Base-by-base conservation (phyloP, 2,888 invertebrate species). In the Spodoptera littoralis region DNA sequence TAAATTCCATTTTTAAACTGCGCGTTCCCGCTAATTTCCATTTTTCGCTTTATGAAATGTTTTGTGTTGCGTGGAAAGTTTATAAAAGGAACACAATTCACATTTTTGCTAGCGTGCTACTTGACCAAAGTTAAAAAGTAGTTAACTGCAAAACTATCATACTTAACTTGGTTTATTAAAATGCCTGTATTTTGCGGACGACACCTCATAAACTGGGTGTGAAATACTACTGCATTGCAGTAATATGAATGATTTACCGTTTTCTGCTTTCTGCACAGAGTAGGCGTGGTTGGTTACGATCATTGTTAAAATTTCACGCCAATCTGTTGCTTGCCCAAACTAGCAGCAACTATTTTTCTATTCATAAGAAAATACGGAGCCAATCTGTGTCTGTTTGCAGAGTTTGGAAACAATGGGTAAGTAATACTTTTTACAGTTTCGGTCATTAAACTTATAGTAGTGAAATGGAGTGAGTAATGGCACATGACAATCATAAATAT, bases 151-250 rank as follows among this genome's bases (percentile, higher is more conserved):
- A 62, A 65, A 73, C 43, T 53, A 55, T 27, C 12, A 11, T 36
- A 27, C 55, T 49, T 42, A 58, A 59, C 18, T 62, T 66, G 24
- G n/a, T 45, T 36, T 56, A 49, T 18, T 54, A 50, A 57, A 57
- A 52, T 52, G 45, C 12, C 50, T 54, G 12, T 43, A 22, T 51
- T 53, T 51, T 27, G 45, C 24, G n/a, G 53, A 56, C 50, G 48
- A 62, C 53, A 63, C 56, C 42, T 70, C 48, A 73, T 66, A 73
- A 58, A 70, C 30, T 50, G 18, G 52, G 50, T 55, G 60, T 58
- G 55, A 77, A 66, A 67, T 77, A 60, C 65, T 65, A 77, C 77
- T 65, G 77, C 77, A 79, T 43, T 77, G 77, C 80, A 79, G 80
- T 63, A 62, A 69, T 51, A 46, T 62, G 52, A 70, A 60, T 67